Percentiles rank a stretch among this genome's conserved stretches.
These are phyloP conservation scores for Oscheius myriophilus DNA, from an alignment of 2,888 invertebrate genomes.

Conservation along the genomic window DNA sequence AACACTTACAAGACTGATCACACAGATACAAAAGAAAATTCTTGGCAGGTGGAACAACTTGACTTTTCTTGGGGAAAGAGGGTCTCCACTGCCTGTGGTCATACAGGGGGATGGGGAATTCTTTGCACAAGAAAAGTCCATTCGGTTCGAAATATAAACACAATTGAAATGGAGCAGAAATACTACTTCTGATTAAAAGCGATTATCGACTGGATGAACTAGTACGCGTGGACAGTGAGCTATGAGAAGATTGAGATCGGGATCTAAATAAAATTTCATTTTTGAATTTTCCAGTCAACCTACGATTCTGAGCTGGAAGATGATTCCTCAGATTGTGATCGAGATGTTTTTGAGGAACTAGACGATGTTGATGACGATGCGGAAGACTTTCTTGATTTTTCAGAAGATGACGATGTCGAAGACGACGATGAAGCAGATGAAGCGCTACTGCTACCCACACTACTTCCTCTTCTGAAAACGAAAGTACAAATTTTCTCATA, in stretches of 20 bases:
- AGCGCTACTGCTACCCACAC: conserved; percentile 9
- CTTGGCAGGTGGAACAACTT: no score
- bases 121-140: no score
- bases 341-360: background rate
- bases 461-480: conserved; percentile 7
- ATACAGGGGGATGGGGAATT: no score
- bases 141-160: no score
- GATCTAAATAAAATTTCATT: no score
- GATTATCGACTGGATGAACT: background rate
- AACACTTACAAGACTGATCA: no score
- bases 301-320: background rate
- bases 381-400: conserved; percentile 6
- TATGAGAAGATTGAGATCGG: background rate
- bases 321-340: background rate
- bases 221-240: conserved; percentile 2
- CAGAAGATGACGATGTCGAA: conserved; percentile 8
- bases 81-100: no score
- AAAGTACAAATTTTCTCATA: background rate
- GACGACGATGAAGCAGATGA: background rate
- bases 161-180: no score
- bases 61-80: no score
- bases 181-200: no score
- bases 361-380: background rate
- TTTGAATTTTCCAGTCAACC: no score
- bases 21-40: no score